Base-by-base conservation (phyloP, 2,888 invertebrate species). In the Caradrina clavipalpis region DNA sequence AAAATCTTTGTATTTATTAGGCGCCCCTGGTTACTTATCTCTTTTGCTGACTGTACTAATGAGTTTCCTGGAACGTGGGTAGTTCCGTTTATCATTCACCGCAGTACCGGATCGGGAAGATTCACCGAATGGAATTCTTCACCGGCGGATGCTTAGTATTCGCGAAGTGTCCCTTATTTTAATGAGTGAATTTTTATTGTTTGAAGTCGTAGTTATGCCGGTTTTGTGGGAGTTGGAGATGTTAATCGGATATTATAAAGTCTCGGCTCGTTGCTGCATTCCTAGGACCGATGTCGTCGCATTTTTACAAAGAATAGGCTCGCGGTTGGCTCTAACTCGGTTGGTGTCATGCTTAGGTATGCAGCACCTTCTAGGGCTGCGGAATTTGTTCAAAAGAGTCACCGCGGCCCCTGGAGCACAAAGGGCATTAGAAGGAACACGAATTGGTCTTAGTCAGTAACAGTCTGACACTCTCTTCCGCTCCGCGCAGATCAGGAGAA, bases 31-130 rank as follows among this genome's bases (percentile, higher is more conserved):
- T n/a, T n/a, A n/a, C n/a, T n/a, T n/a, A n/a, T n/a, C n/a, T n/a
- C n/a, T n/a, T n/a, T n/a, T n/a, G n/a, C n/a, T n/a, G n/a, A n/a
- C n/a, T 85, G 80, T 75, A 75, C 73, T 86, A 86, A 86, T 83
- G 80, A 86, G 80, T 81, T 80, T 69, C 69, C 69, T 49, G 73
- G 76, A 76, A 80, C 80, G 86, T 73, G 64, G 76, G 56, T 79
- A 77, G 76, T 81, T 69, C 74, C 77, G 78, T 85, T 85, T 82
- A 83, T 85, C 82, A 82, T 82, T 76, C 75, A 62, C 62, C 67
- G 49, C 72, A 57, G 59, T 72, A 63, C 57, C 21, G 55, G 50
- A 58, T 57, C 49, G 57, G 60, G 49, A 51, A 59, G 56, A 80
- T 76, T 72, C 57, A 39, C n/a, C 8, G 69, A 79, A 69, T 60